Base-by-base conservation (phyloP, 2,888 invertebrate genomes). In the Panorpa germanica region DNA sequence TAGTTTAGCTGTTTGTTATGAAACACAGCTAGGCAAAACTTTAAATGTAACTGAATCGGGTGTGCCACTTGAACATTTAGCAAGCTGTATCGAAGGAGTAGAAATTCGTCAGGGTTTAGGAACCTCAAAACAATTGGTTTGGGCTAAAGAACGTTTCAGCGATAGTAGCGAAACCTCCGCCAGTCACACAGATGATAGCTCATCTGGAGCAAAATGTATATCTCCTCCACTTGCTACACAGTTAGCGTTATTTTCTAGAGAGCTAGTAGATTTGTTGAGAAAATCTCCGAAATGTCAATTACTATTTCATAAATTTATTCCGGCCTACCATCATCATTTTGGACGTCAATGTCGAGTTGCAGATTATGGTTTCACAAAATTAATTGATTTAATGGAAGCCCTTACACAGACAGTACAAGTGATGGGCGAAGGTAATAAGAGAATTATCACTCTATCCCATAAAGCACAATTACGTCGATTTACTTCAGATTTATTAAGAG, bases 241-340 rank as follows among this genome's bases (percentile, higher is more conserved):
- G 51, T 51, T 85, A 36, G 68, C 70, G 31, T 64, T 85, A 44
- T 75, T 93, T 41, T 81, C 86, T 37, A 67, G 86, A 2, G 93
- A 95, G 53, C 62, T 90, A 12, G 70, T 82, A 1, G 90, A 90
- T 48, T 53, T 90, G 34, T 57, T 90, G 34, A 78, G 80, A 44
- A 78, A 75, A 28, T 73, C 74, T 13, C 76, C 83, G 0, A 70
- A 74, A 38, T 81, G 85, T 44, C 75, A 78, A 33, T 70, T 95
- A 54, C 69, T 76, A 4, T 75, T 82, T 49, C 70, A 61, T 51
- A 81, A 85, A 45, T 81, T 93, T 39, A 90, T 93, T 43, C 93
- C 93, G 3, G 78, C 86, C 2, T 95, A 93, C 57, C 93, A 95
- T 50, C 90, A 90, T 53, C 91, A 91, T 53, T 95, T 91, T 52